These are phyloP conservation scores for Timema cristinae DNA, from an alignment of 2,888 invertebrate genomes.

Conservation along the genomic window DNA sequence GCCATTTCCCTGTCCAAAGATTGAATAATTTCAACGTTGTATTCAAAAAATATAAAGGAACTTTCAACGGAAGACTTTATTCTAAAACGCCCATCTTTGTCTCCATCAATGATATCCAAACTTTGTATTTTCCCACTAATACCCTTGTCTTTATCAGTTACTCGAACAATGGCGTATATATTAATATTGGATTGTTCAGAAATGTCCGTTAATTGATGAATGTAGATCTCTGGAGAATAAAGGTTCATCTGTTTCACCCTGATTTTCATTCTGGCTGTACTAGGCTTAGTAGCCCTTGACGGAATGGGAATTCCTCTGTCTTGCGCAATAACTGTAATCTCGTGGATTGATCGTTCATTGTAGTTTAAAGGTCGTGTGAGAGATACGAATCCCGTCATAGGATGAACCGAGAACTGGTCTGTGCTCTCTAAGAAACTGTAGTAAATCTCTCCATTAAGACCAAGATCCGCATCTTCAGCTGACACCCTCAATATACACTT, in stretches of 20 bases:
- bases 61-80: constrained; percentile 58
- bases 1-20: constrained; percentile 71
- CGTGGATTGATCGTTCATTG: constrained; percentile 64
- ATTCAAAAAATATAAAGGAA: constrained; percentile 55
- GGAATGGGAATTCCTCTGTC: constrained; percentile 72
- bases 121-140: constrained; percentile 77
- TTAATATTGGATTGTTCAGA: constrained; percentile 76
- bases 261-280: constrained; percentile 70
- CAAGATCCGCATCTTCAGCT: constrained; percentile 95
- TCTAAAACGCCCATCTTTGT: constrained; percentile 84
- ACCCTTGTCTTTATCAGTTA: constrained; percentile 78
- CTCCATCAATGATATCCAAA: constrained; percentile 83
- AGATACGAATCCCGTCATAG: constrained; percentile 83
- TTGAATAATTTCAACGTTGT: constrained; percentile 73
- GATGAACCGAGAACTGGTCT: constrained; percentile 87
- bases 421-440: constrained; percentile 83
- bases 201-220: constrained; percentile 74
- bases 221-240: constrained; percentile 77
- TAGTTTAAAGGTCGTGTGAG: constrained; percentile 74
- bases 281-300: constrained; percentile 51
- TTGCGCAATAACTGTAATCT: constrained; percentile 73
- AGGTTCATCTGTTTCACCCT: constrained; percentile 79
- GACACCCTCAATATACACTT: constrained; percentile 71
- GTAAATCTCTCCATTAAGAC: constrained; percentile 94
- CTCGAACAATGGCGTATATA: constrained; percentile 85